Conservation (phyloP, 1,140 invertebrate species). For the Triops cancriformis region DNA sequence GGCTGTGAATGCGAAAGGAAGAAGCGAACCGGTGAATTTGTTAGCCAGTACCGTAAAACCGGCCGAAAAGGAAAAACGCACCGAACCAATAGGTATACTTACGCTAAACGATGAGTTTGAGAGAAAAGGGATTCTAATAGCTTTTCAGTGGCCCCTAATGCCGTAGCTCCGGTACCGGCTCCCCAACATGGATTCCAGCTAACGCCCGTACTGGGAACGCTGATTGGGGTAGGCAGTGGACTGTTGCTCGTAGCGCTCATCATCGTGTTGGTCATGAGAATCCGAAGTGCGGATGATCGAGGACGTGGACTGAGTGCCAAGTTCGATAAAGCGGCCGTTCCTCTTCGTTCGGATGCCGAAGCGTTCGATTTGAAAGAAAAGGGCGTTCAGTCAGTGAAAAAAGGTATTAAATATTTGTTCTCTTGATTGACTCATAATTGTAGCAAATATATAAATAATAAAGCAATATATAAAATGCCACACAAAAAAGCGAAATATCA, state of each 20-base stretch:
- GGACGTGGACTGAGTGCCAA: slow-evolving; percentile 38
- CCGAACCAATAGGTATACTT: slow-evolving; percentile 20
- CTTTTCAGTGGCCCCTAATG: slow-evolving; percentile 22
- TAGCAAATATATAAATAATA: too few relatives aligned
- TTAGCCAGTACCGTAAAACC: slow-evolving; percentile 1
- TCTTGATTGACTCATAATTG: too few relatives aligned
- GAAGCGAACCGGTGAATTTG: slow-evolving; percentile 46
- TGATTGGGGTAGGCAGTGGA: slow-evolving; percentile 61
- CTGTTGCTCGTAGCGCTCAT: slow-evolving; percentile 58
- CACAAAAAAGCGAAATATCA: too few relatives aligned
- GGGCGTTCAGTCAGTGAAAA: background rate
- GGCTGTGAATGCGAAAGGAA: slow-evolving; percentile 59
- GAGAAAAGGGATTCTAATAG: background rate
- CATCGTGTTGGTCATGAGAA: slow-evolving; percentile 58
- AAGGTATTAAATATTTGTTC: background rate
- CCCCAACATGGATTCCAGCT: slow-evolving; percentile 53
- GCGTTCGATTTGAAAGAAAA: slow-evolving; percentile 32
- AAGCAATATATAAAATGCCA: too few relatives aligned
- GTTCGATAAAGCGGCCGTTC: slow-evolving; percentile 56
- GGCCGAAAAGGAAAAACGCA: slow-evolving; percentile 19
- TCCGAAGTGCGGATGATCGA: slow-evolving; percentile 39
- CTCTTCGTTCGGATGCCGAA: slow-evolving; percentile 51
- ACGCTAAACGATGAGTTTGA: background rate
- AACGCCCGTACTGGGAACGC: slow-evolving; percentile 61
- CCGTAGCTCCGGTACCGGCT: slow-evolving; percentile 19